These are phyloP conservation scores for Microchrysa polita DNA, from an alignment of 2,888 invertebrate genomes.

Conservation along the genomic window DNA sequence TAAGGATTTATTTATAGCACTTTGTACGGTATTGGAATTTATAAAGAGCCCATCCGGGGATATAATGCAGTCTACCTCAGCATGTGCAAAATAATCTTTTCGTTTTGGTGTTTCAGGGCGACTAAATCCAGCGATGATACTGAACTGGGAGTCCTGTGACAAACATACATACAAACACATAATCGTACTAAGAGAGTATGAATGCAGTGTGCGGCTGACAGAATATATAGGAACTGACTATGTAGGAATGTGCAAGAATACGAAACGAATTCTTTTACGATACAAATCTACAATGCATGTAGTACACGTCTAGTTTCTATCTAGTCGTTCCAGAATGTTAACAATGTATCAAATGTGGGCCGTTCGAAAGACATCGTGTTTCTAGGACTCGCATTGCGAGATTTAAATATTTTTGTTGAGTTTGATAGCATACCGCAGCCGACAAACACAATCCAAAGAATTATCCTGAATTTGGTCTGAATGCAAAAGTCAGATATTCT, in stretches of 20 bases:
- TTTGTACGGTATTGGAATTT: constrained; percentile 45
- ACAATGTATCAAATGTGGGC: not conserved
- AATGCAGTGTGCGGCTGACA: constrained; percentile 22
- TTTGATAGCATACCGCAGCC: too few relatives aligned
- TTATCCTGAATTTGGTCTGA: too few relatives aligned
- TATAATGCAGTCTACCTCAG: constrained; percentile 44
- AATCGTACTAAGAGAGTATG: not conserved
- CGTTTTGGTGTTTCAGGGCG: constrained; percentile 34
- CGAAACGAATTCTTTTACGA: not conserved
- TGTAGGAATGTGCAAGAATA: constrained; percentile 10
- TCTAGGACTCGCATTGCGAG: too few relatives aligned
- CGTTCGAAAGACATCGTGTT: too few relatives aligned
- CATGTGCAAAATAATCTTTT: constrained; percentile 43
- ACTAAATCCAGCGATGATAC: constrained; percentile 32
- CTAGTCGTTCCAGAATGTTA: not conserved
- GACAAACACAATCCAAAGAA: too few relatives aligned
- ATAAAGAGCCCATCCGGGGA: constrained; percentile 32
- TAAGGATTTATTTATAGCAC: constrained; percentile 48
- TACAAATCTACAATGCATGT: too few relatives aligned
- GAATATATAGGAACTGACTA: not conserved
- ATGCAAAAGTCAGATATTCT: too few relatives aligned
- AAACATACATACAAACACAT: not conserved
- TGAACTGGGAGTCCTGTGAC: constrained; percentile 17
- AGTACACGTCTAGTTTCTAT: not conserved
- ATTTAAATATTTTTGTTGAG: too few relatives aligned